Base-by-base conservation (phyloP, 2,113 vertebrate species). In the Toxotes jaculatrix region DNA sequence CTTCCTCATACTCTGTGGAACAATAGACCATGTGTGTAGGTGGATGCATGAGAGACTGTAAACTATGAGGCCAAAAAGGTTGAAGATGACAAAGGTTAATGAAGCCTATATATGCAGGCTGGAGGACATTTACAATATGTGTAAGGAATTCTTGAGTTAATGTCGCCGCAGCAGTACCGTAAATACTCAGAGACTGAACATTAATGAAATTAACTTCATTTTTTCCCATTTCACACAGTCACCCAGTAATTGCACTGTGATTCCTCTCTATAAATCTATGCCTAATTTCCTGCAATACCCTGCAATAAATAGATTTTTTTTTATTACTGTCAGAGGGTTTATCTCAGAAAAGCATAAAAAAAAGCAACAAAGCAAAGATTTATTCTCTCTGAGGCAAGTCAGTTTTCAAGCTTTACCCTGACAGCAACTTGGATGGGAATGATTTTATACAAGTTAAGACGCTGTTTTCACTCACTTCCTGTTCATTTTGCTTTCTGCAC, bases 61-160 rank as follows among this genome's bases (percentile, higher is more conserved):
- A 91, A 90, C 91, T 85, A 82, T 49, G 72, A 87, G 86, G 88
- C 84, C 87, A 89, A 88, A 91, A 79, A 87, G 87, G 92, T 91
- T 89, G 78, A 88, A 90, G 84, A 88, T 87, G 92, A 90, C 92
- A 94, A 94, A 94, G 93, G 89, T 94, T 94, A 93, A 93, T 93
- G 88, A 93, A 91, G 91, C 77, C 40, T 82, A 71, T 86, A 68
- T 86, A 77, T 77, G 84, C 67, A 36, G 23, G 55, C 89, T 84
- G 78, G 66, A 77, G 69, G 72, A 83, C 84, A 70, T 83, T 76
- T 77, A 83, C 75, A 59, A 82, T 82, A 82, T 87, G 89, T 81
- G 82, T 49, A 62, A 83, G 74, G 83, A 93, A 89, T 90, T 68
- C 75, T 60, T 82, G 56, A 91, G 82, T 86, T 73, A 47, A 86